A percentile compares a stretch with the other conserved stretches of the same genome.
Conservation (phyloP, 2,797 vertebrate genomes). For the Xiphophorus birchmanni region DNA sequence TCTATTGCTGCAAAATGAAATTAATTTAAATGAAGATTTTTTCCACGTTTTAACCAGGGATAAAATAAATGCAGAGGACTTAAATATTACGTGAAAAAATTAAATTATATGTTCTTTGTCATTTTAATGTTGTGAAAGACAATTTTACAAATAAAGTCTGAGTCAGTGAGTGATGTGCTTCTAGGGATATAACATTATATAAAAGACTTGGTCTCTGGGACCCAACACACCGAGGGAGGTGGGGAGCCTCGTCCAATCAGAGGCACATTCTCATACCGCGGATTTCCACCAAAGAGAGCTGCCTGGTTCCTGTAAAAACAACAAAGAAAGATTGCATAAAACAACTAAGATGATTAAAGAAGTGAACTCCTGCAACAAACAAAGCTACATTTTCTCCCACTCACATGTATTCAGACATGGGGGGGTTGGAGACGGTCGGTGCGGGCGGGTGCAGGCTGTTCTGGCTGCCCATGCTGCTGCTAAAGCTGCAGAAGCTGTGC, state of each 20-base stretch:
- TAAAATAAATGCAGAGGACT: not conserved
- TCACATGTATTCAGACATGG: conserved; percentile 92
- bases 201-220: conserved; percentile 65
- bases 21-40: not conserved
- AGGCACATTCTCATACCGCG: conserved; percentile 94
- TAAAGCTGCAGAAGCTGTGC: conserved; percentile 96
- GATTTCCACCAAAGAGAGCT: conserved; percentile 91
- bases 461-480: conserved; percentile 96
- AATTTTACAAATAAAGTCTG: not conserved
- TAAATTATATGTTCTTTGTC: not conserved
- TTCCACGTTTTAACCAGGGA: not conserved
- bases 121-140: not conserved
- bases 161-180: conserved; percentile 17
- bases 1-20: not conserved
- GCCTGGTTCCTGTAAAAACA: conserved; percentile 88
- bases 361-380: not conserved
- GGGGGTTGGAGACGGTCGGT: conserved; percentile 86
- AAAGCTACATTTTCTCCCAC: conserved; percentile 30
- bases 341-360: not conserved
- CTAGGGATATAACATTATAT: conserved; percentile 47
- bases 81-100: not conserved
- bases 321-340: conserved; percentile 1
- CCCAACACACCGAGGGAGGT: conserved; percentile 91
- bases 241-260: conserved; percentile 93
- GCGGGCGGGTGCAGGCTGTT: conserved; percentile 89